Evolutionary conservation across 2,888 invertebrate genomes (phyloP).

Genomic region (Orthosia cruda): DNA sequence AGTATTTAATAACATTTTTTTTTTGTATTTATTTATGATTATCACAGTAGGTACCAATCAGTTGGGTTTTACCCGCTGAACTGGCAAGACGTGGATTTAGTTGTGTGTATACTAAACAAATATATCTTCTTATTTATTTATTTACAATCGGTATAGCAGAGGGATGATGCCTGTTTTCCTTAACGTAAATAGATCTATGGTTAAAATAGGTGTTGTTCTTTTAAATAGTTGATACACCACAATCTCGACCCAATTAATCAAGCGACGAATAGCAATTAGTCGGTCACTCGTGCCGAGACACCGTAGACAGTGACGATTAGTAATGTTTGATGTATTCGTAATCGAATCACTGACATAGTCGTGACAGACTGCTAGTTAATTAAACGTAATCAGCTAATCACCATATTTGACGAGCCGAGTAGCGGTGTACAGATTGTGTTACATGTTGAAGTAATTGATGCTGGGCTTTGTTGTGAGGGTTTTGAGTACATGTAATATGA

Average conservation of each 20-base stretch:
- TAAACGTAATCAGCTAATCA: constrained; percentile 48
- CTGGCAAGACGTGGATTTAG: no score
- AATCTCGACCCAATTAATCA: constrained; percentile 30
- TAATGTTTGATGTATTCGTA: constrained; percentile 60
- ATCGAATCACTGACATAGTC: constrained; percentile 55
- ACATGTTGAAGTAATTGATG: no score
- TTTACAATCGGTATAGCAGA: neutral
- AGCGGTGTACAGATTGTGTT: constrained; percentile 1
- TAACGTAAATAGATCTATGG: no score
- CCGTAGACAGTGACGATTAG: constrained; percentile 46
- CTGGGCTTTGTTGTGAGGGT: neutral
- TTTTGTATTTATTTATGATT: no score
- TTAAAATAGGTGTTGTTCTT: constrained; percentile 10
- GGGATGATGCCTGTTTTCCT: no score
- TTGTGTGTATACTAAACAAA: no score
- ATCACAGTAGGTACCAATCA: no score
- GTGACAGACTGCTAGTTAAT: constrained; percentile 47
- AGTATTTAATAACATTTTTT: neutral
- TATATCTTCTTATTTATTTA: no score
- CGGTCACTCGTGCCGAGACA: constrained; percentile 44
- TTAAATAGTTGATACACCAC: constrained; percentile 24
- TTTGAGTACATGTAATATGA: no score
- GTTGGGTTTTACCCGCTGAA: neutral
- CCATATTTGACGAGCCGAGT: constrained; percentile 29
- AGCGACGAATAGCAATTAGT: constrained; percentile 48